Conservation (phyloP, 2,797 vertebrate species). For the Scleropages formosus region DNA sequence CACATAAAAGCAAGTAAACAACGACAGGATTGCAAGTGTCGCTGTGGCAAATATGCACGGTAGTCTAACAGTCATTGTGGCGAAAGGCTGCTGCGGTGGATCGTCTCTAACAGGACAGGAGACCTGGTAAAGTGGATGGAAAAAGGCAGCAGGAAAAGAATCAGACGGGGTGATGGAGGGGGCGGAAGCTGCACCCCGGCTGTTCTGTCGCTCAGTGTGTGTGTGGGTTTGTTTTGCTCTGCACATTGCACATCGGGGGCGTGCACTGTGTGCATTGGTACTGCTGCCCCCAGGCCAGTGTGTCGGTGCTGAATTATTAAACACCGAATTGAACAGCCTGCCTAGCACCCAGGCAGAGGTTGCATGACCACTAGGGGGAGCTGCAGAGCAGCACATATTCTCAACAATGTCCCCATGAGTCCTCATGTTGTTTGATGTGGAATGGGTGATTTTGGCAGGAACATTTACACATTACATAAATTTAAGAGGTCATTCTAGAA, state of each 20-base stretch:
- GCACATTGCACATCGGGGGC: neutral
- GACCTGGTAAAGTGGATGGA: neutral
- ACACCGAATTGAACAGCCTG: conserved; percentile 13
- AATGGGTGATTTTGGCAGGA: no score
- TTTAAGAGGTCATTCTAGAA: no score
- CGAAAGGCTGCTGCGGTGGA: conserved; percentile 16
- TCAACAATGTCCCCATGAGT: neutral
- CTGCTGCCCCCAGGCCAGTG: conserved; percentile 10
- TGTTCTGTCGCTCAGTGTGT: neutral
- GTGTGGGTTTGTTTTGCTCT: conserved; percentile 1
- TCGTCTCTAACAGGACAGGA: conserved; percentile 8
- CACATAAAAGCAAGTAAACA: conserved; percentile 7
- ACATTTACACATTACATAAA: no score
- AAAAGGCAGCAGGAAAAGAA: neutral
- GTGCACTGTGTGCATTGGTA: conserved; percentile 8
- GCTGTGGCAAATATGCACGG: conserved; percentile 9
- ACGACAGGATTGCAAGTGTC: conserved; percentile 7
- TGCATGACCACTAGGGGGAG: conserved; percentile 8
- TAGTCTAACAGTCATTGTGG: conserved; percentile 18
- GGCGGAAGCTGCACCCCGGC: conserved; percentile 5
- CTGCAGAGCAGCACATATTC: neutral
- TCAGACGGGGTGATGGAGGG: conserved; percentile 3
- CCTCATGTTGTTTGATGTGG: no score
- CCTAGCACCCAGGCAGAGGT: neutral
- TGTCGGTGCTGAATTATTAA: conserved; percentile 22